These are phyloP conservation scores for Pristionchus fissidentatus DNA, from an alignment of 2,888 invertebrate species.

Conservation along the genomic window DNA sequence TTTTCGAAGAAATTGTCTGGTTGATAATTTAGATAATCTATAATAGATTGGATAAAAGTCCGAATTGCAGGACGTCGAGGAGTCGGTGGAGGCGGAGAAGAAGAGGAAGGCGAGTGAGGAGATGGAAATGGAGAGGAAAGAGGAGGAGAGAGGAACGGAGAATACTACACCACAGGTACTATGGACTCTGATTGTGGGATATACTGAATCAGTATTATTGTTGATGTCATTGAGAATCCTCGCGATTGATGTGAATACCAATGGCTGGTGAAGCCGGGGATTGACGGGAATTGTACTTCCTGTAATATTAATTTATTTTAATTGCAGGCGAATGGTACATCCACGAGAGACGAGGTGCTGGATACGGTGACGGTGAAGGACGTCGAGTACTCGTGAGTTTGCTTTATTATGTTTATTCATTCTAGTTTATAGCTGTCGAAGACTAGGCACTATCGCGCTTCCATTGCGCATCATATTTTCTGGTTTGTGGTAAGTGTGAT, in stretches of 20 bases:
- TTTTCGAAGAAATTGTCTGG: too few relatives aligned
- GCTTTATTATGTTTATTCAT: neutral
- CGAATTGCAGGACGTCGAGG: constrained; percentile 53
- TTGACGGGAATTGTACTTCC: too few relatives aligned
- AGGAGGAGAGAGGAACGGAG: constrained; percentile 43
- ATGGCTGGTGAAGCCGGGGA: too few relatives aligned
- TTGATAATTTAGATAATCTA: neutral
- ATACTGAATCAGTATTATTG: too few relatives aligned
- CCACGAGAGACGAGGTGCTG: constrained; percentile 32
- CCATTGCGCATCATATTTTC: too few relatives aligned
- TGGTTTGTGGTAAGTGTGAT: too few relatives aligned
- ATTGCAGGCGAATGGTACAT: constrained; percentile 11
- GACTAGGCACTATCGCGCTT: too few relatives aligned
- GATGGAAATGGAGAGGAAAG: constrained; percentile 50
- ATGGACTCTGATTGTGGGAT: too few relatives aligned
- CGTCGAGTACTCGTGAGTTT: constrained; percentile 2
- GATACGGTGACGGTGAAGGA: constrained; percentile 37
- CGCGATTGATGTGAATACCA: too few relatives aligned
- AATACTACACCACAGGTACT: neutral
- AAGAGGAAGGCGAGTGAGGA: constrained; percentile 54
- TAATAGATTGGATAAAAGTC: neutral
- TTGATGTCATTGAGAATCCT: too few relatives aligned
- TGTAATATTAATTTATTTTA: neutral
- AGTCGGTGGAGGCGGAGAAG: constrained; percentile 51
- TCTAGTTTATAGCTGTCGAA: too few relatives aligned